A percentile compares a stretch with the other conserved stretches of the same genome.
Evolutionary conservation across 2,888 invertebrate genomes (phyloP).

Genomic region (Amblyteles armatorius): DNA sequence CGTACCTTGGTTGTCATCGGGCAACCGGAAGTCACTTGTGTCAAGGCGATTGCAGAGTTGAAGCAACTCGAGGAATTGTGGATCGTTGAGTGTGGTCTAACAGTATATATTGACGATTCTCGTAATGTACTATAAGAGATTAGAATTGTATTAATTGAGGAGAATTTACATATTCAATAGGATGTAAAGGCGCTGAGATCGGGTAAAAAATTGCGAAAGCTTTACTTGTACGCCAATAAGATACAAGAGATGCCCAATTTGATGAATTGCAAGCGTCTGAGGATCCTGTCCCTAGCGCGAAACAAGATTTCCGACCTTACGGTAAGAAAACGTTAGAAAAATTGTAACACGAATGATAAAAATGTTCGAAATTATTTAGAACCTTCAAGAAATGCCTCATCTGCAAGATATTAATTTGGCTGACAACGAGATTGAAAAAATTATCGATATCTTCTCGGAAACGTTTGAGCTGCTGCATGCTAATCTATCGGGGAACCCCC

Average conservation of each 20-base stretch:
- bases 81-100: slow-evolving; percentile 73
- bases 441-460: slow-evolving; percentile 63
- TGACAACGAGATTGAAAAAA: slow-evolving; percentile 69
- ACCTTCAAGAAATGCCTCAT: slow-evolving; percentile 57
- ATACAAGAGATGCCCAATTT: slow-evolving; percentile 70
- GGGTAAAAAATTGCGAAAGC: slow-evolving; percentile 67
- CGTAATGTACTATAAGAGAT: not conserved
- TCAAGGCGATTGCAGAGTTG: slow-evolving; percentile 67
- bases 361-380: slow-evolving; percentile 53
- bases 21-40: slow-evolving; percentile 66
- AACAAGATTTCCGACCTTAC: slow-evolving; percentile 67
- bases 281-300: slow-evolving; percentile 70
- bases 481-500: slow-evolving; percentile 73
- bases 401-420: slow-evolving; percentile 72
- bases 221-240: slow-evolving; percentile 74
- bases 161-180: slow-evolving; percentile 56
- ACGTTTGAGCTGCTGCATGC: slow-evolving; percentile 63
- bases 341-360: not conserved
- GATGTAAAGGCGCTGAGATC: slow-evolving; percentile 65
- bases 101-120: not conserved
- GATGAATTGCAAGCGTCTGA: slow-evolving; percentile 56
- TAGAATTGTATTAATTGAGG: not conserved
- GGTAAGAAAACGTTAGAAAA: slow-evolving; percentile 51
- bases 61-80: slow-evolving; percentile 73
- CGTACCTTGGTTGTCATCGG: slow-evolving; percentile 72